Conservation (phyloP, 2,113 vertebrate genomes). For the Plectropomus leopardus region DNA sequence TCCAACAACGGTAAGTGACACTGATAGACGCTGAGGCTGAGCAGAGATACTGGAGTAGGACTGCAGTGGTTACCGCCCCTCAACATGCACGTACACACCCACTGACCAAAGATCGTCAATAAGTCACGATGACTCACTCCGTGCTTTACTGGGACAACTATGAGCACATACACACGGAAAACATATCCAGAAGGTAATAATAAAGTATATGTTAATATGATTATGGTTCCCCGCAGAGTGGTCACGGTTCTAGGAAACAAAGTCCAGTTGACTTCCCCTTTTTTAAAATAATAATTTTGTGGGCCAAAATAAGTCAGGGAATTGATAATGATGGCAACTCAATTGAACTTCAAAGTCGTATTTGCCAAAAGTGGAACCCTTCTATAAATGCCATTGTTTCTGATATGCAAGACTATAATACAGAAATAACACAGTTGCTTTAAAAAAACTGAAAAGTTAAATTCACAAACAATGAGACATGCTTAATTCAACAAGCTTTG, state of each 20-base stretch:
- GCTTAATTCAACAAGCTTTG: too few species aligned
- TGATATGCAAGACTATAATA: background rate
- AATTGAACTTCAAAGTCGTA: too few species aligned
- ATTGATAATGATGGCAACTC: background rate
- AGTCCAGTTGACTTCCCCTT: background rate
- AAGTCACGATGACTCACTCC: background rate
- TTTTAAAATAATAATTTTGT: background rate
- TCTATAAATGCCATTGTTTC: background rate
- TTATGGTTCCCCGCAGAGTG: background rate
- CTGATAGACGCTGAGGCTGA: background rate
- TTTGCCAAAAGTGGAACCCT: background rate
- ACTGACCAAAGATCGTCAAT: background rate
- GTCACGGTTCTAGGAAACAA: background rate
- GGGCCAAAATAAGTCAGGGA: background rate
- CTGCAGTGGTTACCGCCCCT: constrained; percentile 72
- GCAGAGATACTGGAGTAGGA: background rate
- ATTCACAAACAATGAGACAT: too few species aligned
- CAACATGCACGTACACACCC: background rate
- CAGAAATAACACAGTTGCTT: too few species aligned
- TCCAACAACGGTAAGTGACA: background rate
- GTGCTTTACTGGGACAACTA: background rate
- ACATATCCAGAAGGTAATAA: too few species aligned
- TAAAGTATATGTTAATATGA: too few species aligned
- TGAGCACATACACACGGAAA: background rate
- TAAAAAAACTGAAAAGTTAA: too few species aligned